A percentile compares a stretch with the other conserved stretches of the same genome.
Evolutionary conservation across 92 coral and sea anemone species (phyloP).

Genomic region (Plumapathes pennacea): DNA sequence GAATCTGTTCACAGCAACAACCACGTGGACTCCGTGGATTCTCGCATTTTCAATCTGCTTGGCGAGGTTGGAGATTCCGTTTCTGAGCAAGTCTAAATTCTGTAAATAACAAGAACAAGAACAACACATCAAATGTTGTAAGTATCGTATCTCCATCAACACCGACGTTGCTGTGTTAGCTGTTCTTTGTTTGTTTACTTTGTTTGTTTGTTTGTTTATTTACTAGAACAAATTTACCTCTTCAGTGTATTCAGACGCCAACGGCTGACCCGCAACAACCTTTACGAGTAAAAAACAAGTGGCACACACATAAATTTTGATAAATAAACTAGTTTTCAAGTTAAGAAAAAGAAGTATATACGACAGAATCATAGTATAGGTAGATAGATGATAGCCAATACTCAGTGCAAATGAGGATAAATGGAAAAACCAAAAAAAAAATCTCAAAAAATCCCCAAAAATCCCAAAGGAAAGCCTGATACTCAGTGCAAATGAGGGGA

Average conservation of each 20-base stretch:
- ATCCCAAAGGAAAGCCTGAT: too few species aligned
- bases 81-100: conserved; percentile 80
- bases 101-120: conserved; percentile 7
- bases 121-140: neutral
- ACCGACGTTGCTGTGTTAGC: neutral
- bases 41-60: conserved; percentile 96
- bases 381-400: too few species aligned
- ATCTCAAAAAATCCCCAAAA: too few species aligned
- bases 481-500: too few species aligned
- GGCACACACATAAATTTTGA: too few species aligned
- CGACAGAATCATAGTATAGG: too few species aligned
- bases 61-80: conserved; percentile 88
- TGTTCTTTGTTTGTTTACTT: neutral
- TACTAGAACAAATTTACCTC: conserved; percentile 54
- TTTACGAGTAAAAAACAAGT: too few species aligned
- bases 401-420: too few species aligned
- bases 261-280: conserved; percentile 97
- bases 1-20: conserved; percentile 93
- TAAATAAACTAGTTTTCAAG: too few species aligned
- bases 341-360: too few species aligned
- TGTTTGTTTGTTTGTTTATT: neutral
- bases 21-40: conserved; percentile 84
- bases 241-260: conserved; percentile 67
- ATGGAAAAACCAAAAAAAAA: too few species aligned
- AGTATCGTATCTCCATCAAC: too few species aligned